These are phyloP conservation scores for Hippocampus abdominalis DNA, from an alignment of 2,113 vertebrate species.

Conservation along the genomic window DNA sequence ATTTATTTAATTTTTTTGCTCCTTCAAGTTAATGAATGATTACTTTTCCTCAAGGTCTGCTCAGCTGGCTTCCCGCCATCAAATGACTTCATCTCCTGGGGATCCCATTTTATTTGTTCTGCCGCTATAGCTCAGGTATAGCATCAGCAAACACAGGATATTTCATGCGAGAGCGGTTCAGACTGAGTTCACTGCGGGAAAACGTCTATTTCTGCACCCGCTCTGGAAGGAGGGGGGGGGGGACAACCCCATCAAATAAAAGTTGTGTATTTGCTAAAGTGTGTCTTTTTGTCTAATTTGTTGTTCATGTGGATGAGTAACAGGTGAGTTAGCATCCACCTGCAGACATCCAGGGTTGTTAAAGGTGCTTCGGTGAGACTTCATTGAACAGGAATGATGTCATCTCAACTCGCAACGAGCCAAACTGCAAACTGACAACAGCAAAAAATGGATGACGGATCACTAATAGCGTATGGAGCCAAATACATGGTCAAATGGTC, in stretches of 20 bases:
- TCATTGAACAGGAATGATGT: not conserved
- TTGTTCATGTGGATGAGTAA: not conserved
- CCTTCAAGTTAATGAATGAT: conserved; percentile 13
- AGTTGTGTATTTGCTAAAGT: not conserved
- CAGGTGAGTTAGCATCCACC: conserved; percentile 10
- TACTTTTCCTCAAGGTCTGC: conserved; percentile 9
- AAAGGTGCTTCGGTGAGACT: not conserved
- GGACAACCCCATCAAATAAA: not conserved
- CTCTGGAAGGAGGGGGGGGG: not conserved
- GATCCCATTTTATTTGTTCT: conserved; percentile 4
- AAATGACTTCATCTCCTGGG: conserved; percentile 8
- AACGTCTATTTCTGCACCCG: conserved; percentile 14
- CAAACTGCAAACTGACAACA: not conserved
- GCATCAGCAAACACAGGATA: conserved; percentile 16
- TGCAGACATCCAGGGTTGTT: not conserved
- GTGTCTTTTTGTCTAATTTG: conserved; percentile 7
- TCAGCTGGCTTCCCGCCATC: conserved; percentile 1
- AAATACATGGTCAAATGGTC: too few species aligned
- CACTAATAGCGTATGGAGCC: too few species aligned
- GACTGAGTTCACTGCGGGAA: conserved; percentile 27
- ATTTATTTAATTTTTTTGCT: not conserved
- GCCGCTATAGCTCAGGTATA: not conserved
- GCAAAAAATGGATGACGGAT: too few species aligned
- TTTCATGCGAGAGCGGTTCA: conserved; percentile 34
- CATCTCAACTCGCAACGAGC: not conserved